A percentile compares a stretch with the other conserved stretches of the same genome.
These are phyloP conservation scores for Marasmarcha lunaedactyla DNA, from an alignment of 2,888 invertebrate genomes.

Conservation along the genomic window DNA sequence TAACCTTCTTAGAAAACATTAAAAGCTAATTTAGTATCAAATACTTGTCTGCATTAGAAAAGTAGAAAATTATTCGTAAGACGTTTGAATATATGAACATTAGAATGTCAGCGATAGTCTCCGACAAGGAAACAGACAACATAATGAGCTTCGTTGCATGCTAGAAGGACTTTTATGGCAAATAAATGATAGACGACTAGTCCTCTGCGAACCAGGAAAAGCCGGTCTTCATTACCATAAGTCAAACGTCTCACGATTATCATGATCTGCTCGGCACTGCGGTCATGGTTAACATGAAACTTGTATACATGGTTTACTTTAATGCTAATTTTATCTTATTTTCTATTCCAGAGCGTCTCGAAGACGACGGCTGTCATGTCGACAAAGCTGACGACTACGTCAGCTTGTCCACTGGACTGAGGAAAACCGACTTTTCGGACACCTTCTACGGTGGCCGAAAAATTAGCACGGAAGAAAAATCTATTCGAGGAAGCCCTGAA, in stretches of 20 bases:
- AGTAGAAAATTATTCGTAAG: too few relatives aligned
- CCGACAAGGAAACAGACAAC: conserved; percentile 11
- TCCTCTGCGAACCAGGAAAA: conserved; percentile 15
- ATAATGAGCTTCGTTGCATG: conserved; percentile 11
- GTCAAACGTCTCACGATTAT: conserved; percentile 6
- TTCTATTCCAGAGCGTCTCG: conserved; percentile 73
- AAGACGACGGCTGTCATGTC: conserved; percentile 56
- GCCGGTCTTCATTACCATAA: conserved; percentile 6
- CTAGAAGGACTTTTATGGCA: conserved; percentile 11
- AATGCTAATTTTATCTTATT: neutral
- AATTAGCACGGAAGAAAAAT: conserved; percentile 45
- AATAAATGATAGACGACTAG: conserved; percentile 16
- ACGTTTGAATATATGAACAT: too few relatives aligned
- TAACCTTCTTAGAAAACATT: too few relatives aligned
- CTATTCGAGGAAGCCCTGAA: conserved; percentile 50
- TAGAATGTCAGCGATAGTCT: too few relatives aligned
- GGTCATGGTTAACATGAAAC: too few relatives aligned
- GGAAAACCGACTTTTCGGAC: conserved; percentile 77
- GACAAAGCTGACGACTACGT: conserved; percentile 70
- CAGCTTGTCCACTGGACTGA: conserved; percentile 76
- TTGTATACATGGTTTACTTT: too few relatives aligned
- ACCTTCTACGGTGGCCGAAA: conserved; percentile 71
- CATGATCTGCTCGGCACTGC: too few relatives aligned
- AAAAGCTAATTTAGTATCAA: too few relatives aligned
- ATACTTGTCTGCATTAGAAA: too few relatives aligned